Conservation (phyloP, 2,113 vertebrate species). For the Poeciliopsis prolifica region DNA sequence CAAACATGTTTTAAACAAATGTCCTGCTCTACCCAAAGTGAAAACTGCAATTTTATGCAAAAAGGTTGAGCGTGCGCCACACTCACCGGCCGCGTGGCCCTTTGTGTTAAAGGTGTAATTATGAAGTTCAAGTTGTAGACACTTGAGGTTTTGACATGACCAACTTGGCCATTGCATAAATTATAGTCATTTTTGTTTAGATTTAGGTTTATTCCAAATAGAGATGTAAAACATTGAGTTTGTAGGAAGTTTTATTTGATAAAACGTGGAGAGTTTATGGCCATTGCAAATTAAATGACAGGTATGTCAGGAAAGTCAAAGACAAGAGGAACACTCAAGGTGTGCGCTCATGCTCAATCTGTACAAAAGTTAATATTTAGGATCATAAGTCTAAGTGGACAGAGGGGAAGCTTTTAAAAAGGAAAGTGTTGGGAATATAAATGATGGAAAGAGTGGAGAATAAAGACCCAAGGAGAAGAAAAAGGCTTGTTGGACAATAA, state of each 20-base stretch:
- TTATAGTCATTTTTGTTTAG: not conserved
- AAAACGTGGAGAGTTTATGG: not conserved
- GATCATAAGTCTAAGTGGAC: constrained; percentile 15
- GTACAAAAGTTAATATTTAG: constrained; percentile 13
- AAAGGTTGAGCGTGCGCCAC: not conserved
- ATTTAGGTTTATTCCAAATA: not conserved
- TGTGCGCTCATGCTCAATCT: not conserved
- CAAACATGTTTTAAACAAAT: not conserved
- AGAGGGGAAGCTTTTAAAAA: constrained; percentile 16
- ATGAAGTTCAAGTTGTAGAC: not conserved
- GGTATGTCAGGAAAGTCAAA: too few relatives aligned
- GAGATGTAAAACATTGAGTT: not conserved
- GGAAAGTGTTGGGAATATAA: constrained; percentile 31
- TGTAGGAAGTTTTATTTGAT: not conserved
- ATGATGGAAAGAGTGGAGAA: constrained; percentile 12
- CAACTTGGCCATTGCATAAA: not conserved
- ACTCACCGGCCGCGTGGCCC: not conserved
- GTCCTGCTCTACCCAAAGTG: not conserved
- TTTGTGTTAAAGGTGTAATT: not conserved
- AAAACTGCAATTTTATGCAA: not conserved
- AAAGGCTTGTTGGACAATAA: constrained; percentile 49
- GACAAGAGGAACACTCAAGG: not conserved
- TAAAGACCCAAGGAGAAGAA: constrained; percentile 20
- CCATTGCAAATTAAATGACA: too few relatives aligned
- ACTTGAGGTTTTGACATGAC: not conserved